Evolutionary conservation across 64 coral and sea anemone species (phyloP).

Genomic region (Montipora capricornis): DNA sequence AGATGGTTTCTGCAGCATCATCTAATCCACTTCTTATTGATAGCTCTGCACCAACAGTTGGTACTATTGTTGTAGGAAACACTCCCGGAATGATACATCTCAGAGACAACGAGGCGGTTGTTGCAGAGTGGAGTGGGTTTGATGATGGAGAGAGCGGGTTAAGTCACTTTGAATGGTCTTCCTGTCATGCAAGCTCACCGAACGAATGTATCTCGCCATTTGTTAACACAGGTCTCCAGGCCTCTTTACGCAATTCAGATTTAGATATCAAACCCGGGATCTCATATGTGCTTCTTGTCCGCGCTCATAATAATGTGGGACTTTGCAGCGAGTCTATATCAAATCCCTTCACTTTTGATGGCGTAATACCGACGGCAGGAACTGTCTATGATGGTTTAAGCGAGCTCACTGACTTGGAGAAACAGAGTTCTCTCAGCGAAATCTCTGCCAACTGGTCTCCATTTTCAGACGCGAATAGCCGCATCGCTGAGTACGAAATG

Average conservation of each 20-base stretch:
- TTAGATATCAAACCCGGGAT: slow-evolving; percentile 37
- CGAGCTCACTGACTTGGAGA: slow-evolving; percentile 10
- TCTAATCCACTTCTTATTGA: slow-evolving; percentile 54
- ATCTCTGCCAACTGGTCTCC: slow-evolving; percentile 77
- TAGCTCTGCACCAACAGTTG: slow-evolving; percentile 39
- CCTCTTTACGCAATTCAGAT: neutral
- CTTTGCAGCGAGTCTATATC: slow-evolving; percentile 41
- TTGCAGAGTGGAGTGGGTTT: slow-evolving; percentile 54
- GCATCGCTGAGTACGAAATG: slow-evolving; percentile 51
- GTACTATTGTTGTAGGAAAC: slow-evolving; percentile 35
- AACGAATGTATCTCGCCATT: slow-evolving; percentile 49
- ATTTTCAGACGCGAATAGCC: slow-evolving; percentile 20
- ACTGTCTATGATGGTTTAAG: slow-evolving; percentile 43
- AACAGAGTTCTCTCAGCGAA: slow-evolving; percentile 35
- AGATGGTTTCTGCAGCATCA: neutral
- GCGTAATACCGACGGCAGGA: slow-evolving; percentile 5
- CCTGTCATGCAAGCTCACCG: neutral
- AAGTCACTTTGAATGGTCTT: slow-evolving; percentile 61
- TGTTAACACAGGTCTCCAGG: slow-evolving; percentile 40
- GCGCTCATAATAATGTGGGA: slow-evolving; percentile 63
- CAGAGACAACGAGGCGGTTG: no score
- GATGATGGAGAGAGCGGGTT: slow-evolving; percentile 60
- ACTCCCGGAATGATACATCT: no score
- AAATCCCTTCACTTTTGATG: slow-evolving; percentile 33
- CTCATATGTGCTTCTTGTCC: slow-evolving; percentile 46